Conservation (phyloP, 2,113 vertebrate species). For the Lepisosteus oculatus region DNA sequence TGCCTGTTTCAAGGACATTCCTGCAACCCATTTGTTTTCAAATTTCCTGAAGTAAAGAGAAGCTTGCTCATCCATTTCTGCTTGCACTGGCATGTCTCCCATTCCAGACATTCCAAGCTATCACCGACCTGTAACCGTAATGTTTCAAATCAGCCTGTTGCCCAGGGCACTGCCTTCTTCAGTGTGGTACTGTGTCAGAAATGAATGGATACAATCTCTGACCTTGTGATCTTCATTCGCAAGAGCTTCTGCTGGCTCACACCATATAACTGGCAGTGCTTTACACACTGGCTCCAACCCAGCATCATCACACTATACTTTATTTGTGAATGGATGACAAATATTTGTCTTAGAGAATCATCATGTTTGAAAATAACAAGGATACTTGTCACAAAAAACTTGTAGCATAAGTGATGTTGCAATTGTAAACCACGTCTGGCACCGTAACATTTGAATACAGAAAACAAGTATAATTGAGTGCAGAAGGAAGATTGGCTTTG, state of each 20-base stretch:
- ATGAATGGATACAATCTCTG: too few species aligned
- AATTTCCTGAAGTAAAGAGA: not conserved
- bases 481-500: too few species aligned
- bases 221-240: too few species aligned
- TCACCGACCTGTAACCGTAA: not conserved
- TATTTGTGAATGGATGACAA: conserved; percentile 13
- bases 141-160: not conserved
- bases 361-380: too few species aligned
- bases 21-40: too few species aligned
- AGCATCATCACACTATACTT: not conserved
- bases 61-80: conserved; percentile 29
- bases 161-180: not conserved
- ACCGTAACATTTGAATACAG: too few species aligned
- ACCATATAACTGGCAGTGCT: too few species aligned
- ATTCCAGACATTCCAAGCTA: conserved; percentile 53
- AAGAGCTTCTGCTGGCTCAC: too few species aligned
- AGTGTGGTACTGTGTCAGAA: not conserved
- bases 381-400: not conserved
- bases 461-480: too few species aligned
- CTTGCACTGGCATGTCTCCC: conserved; percentile 25
- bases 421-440: too few species aligned
- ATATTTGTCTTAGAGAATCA: not conserved
- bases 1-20: too few species aligned
- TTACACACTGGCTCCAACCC: not conserved
- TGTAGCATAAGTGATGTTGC: too few species aligned